Percentiles rank a stretch among this genome's conserved stretches.
Conservation (phyloP, 2,797 vertebrate genomes). For the Bradypus variegatus region DNA sequence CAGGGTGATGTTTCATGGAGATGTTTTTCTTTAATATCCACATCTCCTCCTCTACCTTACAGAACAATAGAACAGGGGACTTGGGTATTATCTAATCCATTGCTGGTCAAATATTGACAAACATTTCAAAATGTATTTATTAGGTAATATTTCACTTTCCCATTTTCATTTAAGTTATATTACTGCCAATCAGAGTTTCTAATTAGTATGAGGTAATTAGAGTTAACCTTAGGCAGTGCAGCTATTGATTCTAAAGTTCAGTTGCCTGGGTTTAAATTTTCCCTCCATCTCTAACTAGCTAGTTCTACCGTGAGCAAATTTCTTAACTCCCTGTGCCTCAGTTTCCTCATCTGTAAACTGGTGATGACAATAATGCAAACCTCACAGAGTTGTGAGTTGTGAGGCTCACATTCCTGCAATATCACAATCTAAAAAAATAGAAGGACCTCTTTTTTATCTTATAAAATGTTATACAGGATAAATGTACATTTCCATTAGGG, state of each 20-base stretch:
- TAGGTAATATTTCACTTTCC: conserved; percentile 31
- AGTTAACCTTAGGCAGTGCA: background rate
- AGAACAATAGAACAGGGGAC: background rate
- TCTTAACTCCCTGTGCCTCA: background rate
- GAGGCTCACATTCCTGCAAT: background rate
- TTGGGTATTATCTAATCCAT: background rate
- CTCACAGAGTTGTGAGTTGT: background rate
- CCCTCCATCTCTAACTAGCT: background rate
- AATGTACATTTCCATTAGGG: background rate
- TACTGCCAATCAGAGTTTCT: background rate
- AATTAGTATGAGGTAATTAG: background rate
- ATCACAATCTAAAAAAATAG: background rate
- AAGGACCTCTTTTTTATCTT: background rate
- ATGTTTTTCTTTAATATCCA: conserved; percentile 21
- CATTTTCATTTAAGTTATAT: conserved; percentile 3
- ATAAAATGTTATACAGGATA: background rate
- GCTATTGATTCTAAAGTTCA: background rate
- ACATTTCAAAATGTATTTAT: conserved; percentile 2
- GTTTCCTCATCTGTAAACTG: background rate
- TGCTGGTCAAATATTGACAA: background rate
- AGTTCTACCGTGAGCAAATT: background rate
- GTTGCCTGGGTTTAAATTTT: background rate
- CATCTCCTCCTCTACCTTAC: conserved; percentile 11
- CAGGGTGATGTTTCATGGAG: background rate
- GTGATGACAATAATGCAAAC: background rate